Base-by-base conservation (phyloP, 2,797 vertebrate species). In the Enteromius anoplus region DNA sequence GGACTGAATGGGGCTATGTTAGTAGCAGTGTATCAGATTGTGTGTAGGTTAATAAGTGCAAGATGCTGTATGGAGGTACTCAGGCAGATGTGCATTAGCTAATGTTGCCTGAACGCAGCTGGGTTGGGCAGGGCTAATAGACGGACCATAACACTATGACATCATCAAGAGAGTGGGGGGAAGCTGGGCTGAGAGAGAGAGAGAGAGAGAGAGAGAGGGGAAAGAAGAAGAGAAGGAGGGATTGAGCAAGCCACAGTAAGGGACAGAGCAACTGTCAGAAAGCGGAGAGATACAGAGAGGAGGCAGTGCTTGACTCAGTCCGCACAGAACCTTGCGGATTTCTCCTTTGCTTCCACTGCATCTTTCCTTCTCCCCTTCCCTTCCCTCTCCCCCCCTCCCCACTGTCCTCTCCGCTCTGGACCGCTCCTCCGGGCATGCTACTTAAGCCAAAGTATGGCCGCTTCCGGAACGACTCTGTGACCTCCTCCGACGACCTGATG, bases 371-470 rank as follows among this genome's bases (percentile, higher is more conserved):
- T 77, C 68, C 79, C 86, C 45, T 78, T 75, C 64, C 85, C 83
- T 78, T 81, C 40, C 51, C 70, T 72, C 85, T 37, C 83, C 81
- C 84, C 87, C 91, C 84, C 81, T 84, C 87, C 91, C 87, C 90
- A 87, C 84, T 89, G 89, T 78, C 85, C 87, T 89, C 90, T 85
- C 92, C 89, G 91, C 91, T 93, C 87, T 86, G 89, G 91, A 91
- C 89, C 90, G 92, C 91, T 93, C 83, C 92, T 92, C 95, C 91
- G 95, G 96, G 96, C 93, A 96, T 96, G 96, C 95, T 96, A 92
- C 94, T 96, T 93, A 96, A 96, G 94, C 95, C 96, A 91, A 96
- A 96, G 94, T 96, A 97, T 96, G 96, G 92, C 91, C 96, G 96
- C 91, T 96, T 97, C 93, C 94, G 95, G 91, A 96, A 97, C 89